Evolutionary conservation across 92 coral and sea anemone genomes (phyloP).

Genomic region (Siderastrea siderea): DNA sequence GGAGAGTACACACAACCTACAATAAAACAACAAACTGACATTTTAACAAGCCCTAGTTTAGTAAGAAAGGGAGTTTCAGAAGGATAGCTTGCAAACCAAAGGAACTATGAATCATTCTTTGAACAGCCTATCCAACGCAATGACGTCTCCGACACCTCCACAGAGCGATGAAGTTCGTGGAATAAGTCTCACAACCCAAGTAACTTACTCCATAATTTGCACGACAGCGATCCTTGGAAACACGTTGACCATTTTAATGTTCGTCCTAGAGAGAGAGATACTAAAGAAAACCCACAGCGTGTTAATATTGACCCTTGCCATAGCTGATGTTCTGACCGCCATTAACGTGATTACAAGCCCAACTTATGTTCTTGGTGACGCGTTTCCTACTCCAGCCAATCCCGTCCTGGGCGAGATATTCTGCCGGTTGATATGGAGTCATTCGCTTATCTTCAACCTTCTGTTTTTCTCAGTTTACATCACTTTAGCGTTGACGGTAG

Average conservation of each 20-base stretch:
- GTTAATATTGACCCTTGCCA: constrained; percentile 20
- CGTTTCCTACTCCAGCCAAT: constrained; percentile 39
- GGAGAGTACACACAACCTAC: too few species aligned
- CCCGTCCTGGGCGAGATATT: constrained; percentile 57
- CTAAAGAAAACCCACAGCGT: constrained; percentile 29
- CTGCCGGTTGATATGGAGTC: constrained; percentile 82
- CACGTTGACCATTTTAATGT: constrained; percentile 22
- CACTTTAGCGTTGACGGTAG: constrained; percentile 79
- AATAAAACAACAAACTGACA: not conserved
- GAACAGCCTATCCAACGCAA: not conserved
- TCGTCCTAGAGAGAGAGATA: constrained; percentile 18
- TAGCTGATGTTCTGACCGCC: constrained; percentile 22
- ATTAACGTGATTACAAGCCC: constrained; percentile 20
- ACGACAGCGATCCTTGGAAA: constrained; percentile 34
- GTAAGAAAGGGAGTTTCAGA: not conserved
- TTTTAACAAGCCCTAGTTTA: not conserved
- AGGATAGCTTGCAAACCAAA: not conserved
- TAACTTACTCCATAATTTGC: not conserved
- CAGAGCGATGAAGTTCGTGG: not conserved
- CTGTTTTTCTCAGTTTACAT: constrained; percentile 78
- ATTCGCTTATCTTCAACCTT: constrained; percentile 70
- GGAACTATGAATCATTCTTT: constrained; percentile 5
- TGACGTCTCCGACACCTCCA: not conserved
- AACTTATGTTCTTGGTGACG: constrained; percentile 48
- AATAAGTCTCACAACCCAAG: not conserved